Evolutionary conservation across 2,888 invertebrate genomes (phyloP).

Genomic region (Hydroisotoma schaefferi): DNA sequence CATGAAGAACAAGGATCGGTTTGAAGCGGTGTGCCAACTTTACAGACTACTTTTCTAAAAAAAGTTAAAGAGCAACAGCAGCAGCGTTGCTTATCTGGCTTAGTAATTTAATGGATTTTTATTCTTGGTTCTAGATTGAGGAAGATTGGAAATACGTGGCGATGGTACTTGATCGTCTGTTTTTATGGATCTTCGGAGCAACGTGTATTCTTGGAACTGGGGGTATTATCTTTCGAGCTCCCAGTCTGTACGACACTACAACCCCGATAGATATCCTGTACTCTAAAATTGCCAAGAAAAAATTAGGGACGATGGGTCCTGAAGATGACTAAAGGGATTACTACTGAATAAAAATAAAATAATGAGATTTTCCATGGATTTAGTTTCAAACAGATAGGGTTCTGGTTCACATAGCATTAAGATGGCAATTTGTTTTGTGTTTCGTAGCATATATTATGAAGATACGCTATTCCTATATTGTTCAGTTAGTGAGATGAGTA

Average conservation of each 20-base stretch:
- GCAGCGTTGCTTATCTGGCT: too few relatives aligned
- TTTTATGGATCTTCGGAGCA: constrained; percentile 92
- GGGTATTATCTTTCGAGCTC: constrained; percentile 89
- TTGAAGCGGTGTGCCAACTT: constrained; percentile 68
- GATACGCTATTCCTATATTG: too few relatives aligned
- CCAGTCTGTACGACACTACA: constrained; percentile 81
- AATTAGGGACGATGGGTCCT: constrained; percentile 81
- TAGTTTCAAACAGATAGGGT: too few relatives aligned
- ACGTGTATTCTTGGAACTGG: constrained; percentile 89
- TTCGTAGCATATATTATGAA: too few relatives aligned
- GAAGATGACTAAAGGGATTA: constrained; percentile 56
- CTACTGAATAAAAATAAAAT: too few relatives aligned
- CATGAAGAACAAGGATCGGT: constrained; percentile 89
- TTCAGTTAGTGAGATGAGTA: too few relatives aligned
- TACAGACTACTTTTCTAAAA: neutral
- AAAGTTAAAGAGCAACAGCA: neutral
- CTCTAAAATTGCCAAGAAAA: constrained; percentile 87
- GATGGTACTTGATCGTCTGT: constrained; percentile 93
- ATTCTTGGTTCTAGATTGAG: constrained; percentile 63
- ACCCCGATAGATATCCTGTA: constrained; percentile 67
- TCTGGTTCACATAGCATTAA: too few relatives aligned
- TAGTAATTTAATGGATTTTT: too few relatives aligned
- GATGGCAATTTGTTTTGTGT: too few relatives aligned
- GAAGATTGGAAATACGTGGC: constrained; percentile 99
- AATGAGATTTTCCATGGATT: too few relatives aligned